Conservation (phyloP, 64 coral and sea anemone species). For the Stichodactyla helianthus region DNA sequence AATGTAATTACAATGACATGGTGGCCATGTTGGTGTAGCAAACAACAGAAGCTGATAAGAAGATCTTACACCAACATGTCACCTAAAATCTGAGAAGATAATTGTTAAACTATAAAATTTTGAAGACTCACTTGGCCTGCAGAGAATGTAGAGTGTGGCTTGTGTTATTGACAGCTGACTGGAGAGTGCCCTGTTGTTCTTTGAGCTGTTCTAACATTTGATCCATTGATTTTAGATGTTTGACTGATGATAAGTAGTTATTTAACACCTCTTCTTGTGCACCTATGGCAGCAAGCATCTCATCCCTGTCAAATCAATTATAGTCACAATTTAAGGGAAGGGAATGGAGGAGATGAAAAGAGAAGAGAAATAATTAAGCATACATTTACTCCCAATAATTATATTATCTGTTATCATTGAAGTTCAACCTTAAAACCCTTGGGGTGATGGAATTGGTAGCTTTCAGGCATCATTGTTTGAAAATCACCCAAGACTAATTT, state of each 20-base stretch:
- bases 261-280: conserved; percentile 72
- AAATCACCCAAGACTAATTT: too few species aligned
- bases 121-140: conserved; percentile 91
- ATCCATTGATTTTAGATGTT: conserved; percentile 66
- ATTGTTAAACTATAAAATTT: too few species aligned
- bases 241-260: conserved; percentile 55
- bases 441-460: too few species aligned
- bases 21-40: not conserved
- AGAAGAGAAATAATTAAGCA: not conserved
- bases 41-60: not conserved
- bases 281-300: conserved; percentile 56
- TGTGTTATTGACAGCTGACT: conserved; percentile 63
- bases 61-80: not conserved
- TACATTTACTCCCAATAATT: not conserved
- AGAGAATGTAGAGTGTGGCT: conserved; percentile 80
- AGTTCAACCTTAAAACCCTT: too few species aligned
- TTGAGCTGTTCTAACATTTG: conserved; percentile 62
- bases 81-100: too few species aligned
- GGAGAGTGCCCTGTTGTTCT: conserved; percentile 82
- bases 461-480: too few species aligned
- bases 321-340: not conserved
- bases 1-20: not conserved
- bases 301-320: conserved; percentile 47
- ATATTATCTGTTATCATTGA: not conserved
- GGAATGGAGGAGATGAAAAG: not conserved